Conservation (phyloP, 92 coral and sea anemone species). For the Parazoanthus darwini region DNA sequence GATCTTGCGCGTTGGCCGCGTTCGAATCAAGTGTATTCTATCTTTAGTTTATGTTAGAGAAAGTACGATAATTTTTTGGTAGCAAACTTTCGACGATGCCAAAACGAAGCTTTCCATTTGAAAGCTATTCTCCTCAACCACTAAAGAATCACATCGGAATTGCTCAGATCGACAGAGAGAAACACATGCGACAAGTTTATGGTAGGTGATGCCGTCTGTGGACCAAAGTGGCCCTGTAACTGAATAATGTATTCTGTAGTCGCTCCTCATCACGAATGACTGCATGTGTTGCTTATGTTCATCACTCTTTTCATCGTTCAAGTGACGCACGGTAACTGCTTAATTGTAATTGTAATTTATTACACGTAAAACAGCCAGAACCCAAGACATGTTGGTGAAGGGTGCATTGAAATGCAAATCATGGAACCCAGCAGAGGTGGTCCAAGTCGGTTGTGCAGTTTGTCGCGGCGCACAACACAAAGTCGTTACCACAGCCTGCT, state of each 20-base stretch:
- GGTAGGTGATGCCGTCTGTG: constrained; percentile 46
- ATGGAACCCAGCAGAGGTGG: not conserved
- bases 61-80: not conserved
- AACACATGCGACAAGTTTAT: constrained; percentile 70
- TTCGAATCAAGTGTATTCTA: no score
- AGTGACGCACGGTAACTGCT: no score
- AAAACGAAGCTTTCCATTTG: constrained; percentile 85
- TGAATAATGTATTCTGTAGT: not conserved
- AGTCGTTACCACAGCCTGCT: constrained; percentile 48
- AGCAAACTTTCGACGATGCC: constrained; percentile 62
- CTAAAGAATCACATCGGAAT: constrained; percentile 84
- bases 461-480: constrained; percentile 52
- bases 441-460: constrained; percentile 59
- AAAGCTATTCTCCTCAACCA: constrained; percentile 70
- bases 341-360: not conserved
- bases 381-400: constrained; percentile 70
- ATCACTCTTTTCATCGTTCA: no score
- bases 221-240: no score
- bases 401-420: constrained; percentile 66
- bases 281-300: no score
- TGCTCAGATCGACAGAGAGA: constrained; percentile 72
- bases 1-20: not conserved
- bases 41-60: not conserved
- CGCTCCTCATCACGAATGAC: no score
- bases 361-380: constrained; percentile 63